Evolutionary conservation across 2,113 vertebrate genomes (phyloP), one percentile per base, ranked within the genome.

Genomic region (Euleptes europaea): DNA sequence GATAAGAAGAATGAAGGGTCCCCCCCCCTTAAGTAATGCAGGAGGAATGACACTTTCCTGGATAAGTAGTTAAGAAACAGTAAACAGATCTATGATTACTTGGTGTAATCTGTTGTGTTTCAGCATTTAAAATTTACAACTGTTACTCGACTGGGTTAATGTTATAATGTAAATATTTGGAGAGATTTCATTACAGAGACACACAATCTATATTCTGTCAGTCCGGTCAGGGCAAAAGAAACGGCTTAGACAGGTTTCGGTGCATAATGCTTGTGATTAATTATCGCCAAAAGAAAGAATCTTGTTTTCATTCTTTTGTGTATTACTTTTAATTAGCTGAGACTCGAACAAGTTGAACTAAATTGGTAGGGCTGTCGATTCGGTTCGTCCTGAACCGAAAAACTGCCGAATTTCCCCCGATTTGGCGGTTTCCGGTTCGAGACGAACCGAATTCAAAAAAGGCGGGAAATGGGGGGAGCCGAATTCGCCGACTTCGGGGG

Each of bases 301-400:
- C 67, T 15, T 31, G 1, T 80, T 92, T 94, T 91, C 71, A 71
- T 75, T 54, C 66, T 44, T 88, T 57, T 92, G 84, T 89, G 35
- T 85, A 2, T 92, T 87, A 86, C 89, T 54, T 86, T 15, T 72
- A 92, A 80, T 89, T 93, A 91, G 88, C 88, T 49, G 75, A 88
- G 74, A 91, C 80, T 91, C 94, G 73, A 94, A 13, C 72, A 84
- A 90, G 82, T 90, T 90, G 42, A 86, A 90, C 90, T 90, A n/a
- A n/a, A n/a, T n/a, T n/a, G n/a, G n/a, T n/a, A n/a, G n/a, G n/a
- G n/a, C n/a, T n/a, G n/a, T n/a, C n/a, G n/a, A n/a, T n/a, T n/a
- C n/a, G n/a, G n/a, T n/a, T n/a, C n/a, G n/a, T n/a, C n/a, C n/a
- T n/a, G n/a, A n/a, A n/a, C n/a, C n/a, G n/a, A n/a, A n/a, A n/a